phyloP scores from a whole-genome alignment of 1,140 invertebrate species.

The Acyrthosiphon pisum region DNA sequence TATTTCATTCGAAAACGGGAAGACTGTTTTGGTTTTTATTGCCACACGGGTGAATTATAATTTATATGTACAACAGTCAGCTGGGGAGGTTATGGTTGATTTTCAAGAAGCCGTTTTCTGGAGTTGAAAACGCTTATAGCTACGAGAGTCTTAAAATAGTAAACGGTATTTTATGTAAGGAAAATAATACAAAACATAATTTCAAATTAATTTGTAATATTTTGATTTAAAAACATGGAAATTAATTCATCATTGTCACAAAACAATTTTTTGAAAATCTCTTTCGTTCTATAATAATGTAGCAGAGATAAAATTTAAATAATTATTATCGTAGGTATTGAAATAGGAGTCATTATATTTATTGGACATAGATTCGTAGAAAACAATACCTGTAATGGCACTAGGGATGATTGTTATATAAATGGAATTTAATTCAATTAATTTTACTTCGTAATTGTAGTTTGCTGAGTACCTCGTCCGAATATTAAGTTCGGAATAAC shows the following conservation, averaged over 20 bases:
- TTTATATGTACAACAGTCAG: background rate
- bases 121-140: background rate
- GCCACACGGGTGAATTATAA: background rate
- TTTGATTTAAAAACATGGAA: background rate
- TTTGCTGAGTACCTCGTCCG: background rate
- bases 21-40: constrained; percentile 41
- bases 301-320: background rate
- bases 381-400: background rate
- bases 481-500: background rate
- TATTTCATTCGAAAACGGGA: constrained; percentile 38
- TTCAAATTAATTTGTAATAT: background rate
- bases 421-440: constrained; percentile 34
- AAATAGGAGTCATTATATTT: background rate
- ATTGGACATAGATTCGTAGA: background rate
- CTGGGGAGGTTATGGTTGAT: background rate
- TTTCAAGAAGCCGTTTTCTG: background rate
- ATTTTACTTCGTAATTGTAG: background rate
- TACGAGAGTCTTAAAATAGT: background rate
- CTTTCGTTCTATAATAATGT: background rate
- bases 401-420: background rate
- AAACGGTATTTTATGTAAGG: background rate
- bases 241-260: background rate
- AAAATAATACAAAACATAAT: background rate
- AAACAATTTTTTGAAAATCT: background rate
- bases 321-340: background rate